Evolutionary conservation across 2,888 invertebrate genomes (phyloP).

Genomic region (Dryadula phaetusa): DNA sequence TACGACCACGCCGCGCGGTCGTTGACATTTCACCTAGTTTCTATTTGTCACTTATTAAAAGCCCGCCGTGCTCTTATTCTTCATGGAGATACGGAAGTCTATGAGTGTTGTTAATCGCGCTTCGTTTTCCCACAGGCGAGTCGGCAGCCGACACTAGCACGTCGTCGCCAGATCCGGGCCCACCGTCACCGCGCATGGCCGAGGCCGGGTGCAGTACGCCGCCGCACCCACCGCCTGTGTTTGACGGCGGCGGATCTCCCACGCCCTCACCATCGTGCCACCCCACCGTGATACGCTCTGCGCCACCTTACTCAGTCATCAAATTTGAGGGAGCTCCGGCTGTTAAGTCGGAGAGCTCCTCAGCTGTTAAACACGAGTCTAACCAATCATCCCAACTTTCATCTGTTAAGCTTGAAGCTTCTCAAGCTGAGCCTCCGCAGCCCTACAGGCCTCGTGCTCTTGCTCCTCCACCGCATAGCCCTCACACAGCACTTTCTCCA

Average conservation of each 20-base stretch:
- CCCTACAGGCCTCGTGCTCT: constrained; percentile 70
- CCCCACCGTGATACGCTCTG: constrained; percentile 83
- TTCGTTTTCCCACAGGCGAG: constrained; percentile 87
- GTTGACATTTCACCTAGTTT: constrained; percentile 84
- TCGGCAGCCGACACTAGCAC: constrained; percentile 97
- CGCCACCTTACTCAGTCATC: constrained; percentile 84
- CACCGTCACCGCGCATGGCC: constrained; percentile 92
- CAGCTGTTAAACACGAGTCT: constrained; percentile 63
- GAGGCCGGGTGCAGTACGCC: constrained; percentile 86
- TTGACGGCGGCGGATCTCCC: constrained; percentile 78
- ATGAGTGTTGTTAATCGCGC: constrained; percentile 62
- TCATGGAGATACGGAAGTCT: constrained; percentile 53
- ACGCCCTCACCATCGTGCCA: constrained; percentile 75
- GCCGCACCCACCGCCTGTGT: constrained; percentile 84
- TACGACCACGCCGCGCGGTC: constrained; percentile 78
- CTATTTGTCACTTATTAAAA: constrained; percentile 77
- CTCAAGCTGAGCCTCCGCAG: constrained; percentile 63
- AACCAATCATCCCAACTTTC: constrained; percentile 65
- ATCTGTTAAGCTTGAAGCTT: constrained; percentile 78
- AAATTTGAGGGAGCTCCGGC: constrained; percentile 82
- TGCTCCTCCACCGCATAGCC: constrained; percentile 76
- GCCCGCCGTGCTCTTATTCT: constrained; percentile 70
- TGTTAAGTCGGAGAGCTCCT: constrained; percentile 65
- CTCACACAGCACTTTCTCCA: constrained; percentile 68
- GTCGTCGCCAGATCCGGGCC: constrained; percentile 95